phyloP scores from a whole-genome alignment of 2,113 vertebrate species.

The Guaruba guarouba region DNA sequence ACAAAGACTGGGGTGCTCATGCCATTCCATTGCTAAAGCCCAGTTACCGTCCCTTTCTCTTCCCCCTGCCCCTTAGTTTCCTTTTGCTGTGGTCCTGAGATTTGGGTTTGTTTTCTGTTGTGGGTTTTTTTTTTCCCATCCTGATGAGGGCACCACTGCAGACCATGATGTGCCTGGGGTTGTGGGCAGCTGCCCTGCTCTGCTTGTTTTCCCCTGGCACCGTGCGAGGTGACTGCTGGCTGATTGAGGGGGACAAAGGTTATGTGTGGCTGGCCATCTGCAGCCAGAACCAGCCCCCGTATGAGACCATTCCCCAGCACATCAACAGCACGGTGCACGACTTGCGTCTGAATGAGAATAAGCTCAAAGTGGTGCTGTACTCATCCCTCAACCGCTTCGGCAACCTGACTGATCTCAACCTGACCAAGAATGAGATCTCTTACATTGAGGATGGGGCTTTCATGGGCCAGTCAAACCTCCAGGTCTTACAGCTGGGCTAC shows the following conservation, averaged over 20 bases:
- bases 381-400: constrained; percentile 94
- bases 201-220: constrained; percentile 75
- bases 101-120: not conserved
- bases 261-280: constrained; percentile 99
- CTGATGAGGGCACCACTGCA: constrained; percentile 25
- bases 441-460: constrained; percentile 98
- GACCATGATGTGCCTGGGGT: constrained; percentile 77
- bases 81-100: not conserved
- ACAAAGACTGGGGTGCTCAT: constrained; percentile 60
- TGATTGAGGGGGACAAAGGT: constrained; percentile 97
- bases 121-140: not conserved
- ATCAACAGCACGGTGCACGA: constrained; percentile 99
- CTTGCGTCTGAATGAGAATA: constrained; percentile 95
- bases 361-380: constrained; percentile 93
- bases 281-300: constrained; percentile 98
- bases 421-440: constrained; percentile 97
- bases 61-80: not conserved
- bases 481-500: constrained; percentile 95
- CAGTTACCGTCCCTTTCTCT: not conserved
- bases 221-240: constrained; percentile 91
- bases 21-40: constrained; percentile 44
- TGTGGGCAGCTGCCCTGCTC: constrained; percentile 72
- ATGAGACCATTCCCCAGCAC: constrained; percentile 97
- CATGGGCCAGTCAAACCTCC: constrained; percentile 91
- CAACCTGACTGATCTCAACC: constrained; percentile 96